Conservation (phyloP, 2,888 invertebrate genomes). For the Phoronis australis region DNA sequence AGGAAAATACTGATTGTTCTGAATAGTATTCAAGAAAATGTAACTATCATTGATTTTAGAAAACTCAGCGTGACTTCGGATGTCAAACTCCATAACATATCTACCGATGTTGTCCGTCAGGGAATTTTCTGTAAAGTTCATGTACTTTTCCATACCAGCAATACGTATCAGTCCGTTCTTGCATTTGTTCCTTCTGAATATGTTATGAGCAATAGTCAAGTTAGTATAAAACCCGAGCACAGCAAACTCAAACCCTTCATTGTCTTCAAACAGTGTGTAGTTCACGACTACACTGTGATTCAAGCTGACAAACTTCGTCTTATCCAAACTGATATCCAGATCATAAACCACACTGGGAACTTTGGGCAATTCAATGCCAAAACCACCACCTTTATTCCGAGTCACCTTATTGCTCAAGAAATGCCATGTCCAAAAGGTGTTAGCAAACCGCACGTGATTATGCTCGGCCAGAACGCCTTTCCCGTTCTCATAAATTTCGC, state of each 20-base stretch:
- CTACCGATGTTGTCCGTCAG: constrained; percentile 75
- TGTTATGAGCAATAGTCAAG: constrained; percentile 79
- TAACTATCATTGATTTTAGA: constrained; percentile 70
- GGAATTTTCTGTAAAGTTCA: constrained; percentile 74
- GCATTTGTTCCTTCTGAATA: constrained; percentile 80
- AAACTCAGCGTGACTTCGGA: constrained; percentile 83
- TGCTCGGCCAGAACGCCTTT: constrained; percentile 77
- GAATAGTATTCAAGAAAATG: constrained; percentile 30
- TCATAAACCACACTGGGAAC: constrained; percentile 57
- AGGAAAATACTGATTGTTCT: constrained; percentile 22
- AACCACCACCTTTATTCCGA: constrained; percentile 78
- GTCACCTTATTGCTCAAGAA: constrained; percentile 81
- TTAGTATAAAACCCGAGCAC: constrained; percentile 91
- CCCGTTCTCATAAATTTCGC: constrained; percentile 79
- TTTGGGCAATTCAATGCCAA: constrained; percentile 83
- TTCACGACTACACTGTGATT: constrained; percentile 77
- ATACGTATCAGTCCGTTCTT: constrained; percentile 55
- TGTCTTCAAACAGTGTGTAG: constrained; percentile 81
- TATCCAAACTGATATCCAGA: background rate
- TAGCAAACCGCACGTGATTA: constrained; percentile 86
- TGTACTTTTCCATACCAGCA: constrained; percentile 91
- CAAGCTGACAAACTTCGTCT: constrained; percentile 9
- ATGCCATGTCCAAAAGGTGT: constrained; percentile 94
- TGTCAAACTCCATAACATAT: constrained; percentile 79
- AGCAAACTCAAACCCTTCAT: constrained; percentile 75